phyloP scores from a whole-genome alignment of 35 echinoderm and acorn worm genomes.

The Stichopus chloronotus region DNA sequence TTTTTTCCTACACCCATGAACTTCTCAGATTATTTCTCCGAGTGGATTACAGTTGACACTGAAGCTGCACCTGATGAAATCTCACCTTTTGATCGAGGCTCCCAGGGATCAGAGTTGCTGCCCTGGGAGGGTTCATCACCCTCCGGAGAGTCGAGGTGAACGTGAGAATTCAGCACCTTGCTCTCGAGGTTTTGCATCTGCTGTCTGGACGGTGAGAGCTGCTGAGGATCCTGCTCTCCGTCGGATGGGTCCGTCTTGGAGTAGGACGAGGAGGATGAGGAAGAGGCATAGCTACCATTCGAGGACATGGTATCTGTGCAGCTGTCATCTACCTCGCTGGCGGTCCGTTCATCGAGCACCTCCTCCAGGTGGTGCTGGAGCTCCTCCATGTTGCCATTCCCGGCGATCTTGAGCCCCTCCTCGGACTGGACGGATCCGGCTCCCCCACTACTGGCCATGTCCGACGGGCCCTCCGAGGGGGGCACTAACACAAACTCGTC shows the following conservation, averaged over 20 bases:
- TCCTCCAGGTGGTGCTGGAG: slow-evolving; percentile 90
- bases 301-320: neutral
- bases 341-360: slow-evolving; percentile 73
- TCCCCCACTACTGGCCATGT: slow-evolving; percentile 5
- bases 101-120: slow-evolving; percentile 62
- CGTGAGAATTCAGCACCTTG: slow-evolving; percentile 37
- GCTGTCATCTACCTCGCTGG: slow-evolving; percentile 22
- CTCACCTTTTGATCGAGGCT: slow-evolving; percentile 49
- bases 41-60: too few relatives aligned
- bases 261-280: neutral
- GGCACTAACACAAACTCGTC: slow-evolving; percentile 96
- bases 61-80: too few relatives aligned
- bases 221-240: neutral
- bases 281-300: neutral
- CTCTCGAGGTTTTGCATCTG: slow-evolving; percentile 43
- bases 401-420: slow-evolving; percentile 87
- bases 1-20: too few relatives aligned
- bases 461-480: slow-evolving; percentile 66
- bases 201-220: neutral
- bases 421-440: slow-evolving; percentile 50
- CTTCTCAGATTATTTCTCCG: too few relatives aligned
- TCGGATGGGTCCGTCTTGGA: neutral
- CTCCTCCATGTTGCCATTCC: slow-evolving; percentile 98
- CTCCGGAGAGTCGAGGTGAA: neutral
- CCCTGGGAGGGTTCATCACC: neutral